Percentiles rank a stretch among this genome's conserved stretches.
phyloP scores from a whole-genome alignment of 2,888 invertebrate species.

The Hedychridium roseum region DNA sequence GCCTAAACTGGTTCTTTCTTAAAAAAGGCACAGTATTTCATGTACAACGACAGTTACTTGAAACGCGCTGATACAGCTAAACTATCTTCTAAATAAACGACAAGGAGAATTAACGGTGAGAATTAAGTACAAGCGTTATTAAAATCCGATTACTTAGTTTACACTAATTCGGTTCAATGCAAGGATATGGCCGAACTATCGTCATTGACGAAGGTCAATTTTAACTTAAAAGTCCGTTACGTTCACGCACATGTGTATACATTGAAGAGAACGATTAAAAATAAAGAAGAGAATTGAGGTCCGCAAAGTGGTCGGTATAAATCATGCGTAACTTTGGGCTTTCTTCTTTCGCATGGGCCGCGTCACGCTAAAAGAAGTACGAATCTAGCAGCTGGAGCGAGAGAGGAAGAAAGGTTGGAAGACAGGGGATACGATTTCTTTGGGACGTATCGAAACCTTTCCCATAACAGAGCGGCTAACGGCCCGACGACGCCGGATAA shows the following conservation, averaged over 20 bases:
- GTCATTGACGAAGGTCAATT: background rate
- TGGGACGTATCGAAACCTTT: conserved; percentile 15
- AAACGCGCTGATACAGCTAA: too few species aligned
- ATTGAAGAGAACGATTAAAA: too few species aligned
- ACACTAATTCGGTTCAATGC: too few species aligned
- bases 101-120: too few species aligned
- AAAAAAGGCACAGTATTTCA: too few species aligned
- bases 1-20: too few species aligned
- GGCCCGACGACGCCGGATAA: conserved; percentile 13
- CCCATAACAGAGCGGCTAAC: conserved; percentile 15
- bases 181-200: too few species aligned
- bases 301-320: conserved; percentile 30
- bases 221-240: too few species aligned
- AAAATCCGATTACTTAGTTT: too few species aligned
- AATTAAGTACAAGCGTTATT: too few species aligned
- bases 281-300: conserved; percentile 14
- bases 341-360: conserved; percentile 21
- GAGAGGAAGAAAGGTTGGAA: background rate
- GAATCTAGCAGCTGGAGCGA: background rate
- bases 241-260: background rate
- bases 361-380: conserved; percentile 8
- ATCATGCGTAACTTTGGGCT: conserved; percentile 38
- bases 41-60: too few species aligned
- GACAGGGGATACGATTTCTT: conserved; percentile 12
- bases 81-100: too few species aligned